Percentiles rank a stretch among this genome's conserved stretches.
Evolutionary conservation across 1,140 invertebrate species (phyloP).

Genomic region (Neelides sp.): DNA sequence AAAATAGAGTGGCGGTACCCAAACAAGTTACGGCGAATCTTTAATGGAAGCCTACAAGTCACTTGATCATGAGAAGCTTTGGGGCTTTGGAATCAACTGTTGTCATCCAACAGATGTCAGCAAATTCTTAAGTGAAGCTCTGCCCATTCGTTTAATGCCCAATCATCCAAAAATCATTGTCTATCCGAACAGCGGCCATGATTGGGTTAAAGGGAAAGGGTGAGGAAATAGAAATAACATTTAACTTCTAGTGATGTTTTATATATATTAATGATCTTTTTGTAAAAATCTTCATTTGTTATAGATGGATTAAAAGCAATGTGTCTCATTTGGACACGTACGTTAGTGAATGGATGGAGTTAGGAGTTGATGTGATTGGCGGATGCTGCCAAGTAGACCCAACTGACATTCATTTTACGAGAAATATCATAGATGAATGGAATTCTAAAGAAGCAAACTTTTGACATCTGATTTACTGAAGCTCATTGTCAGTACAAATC

Average conservation of each 20-base stretch:
- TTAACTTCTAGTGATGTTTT: background rate
- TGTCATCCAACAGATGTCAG: constrained; percentile 48
- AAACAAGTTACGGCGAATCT: constrained; percentile 48
- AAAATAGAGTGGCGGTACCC: constrained; percentile 32
- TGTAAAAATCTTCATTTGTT: constrained; percentile 20
- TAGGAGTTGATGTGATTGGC: constrained; percentile 47
- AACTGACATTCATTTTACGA: constrained; percentile 46
- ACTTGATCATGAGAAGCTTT: constrained; percentile 51
- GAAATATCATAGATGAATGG: constrained; percentile 34
- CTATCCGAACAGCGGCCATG: constrained; percentile 61
- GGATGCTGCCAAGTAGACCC: constrained; percentile 63
- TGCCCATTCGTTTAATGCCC: constrained; percentile 35
- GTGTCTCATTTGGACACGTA: constrained; percentile 44
- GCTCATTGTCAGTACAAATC: no score
- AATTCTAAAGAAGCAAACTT: no score
- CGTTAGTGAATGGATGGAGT: constrained; percentile 52
- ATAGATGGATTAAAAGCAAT: constrained; percentile 46
- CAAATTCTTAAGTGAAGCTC: constrained; percentile 44
- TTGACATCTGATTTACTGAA: no score
- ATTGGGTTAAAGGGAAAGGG: constrained; percentile 42
- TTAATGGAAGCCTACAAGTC: constrained; percentile 48
- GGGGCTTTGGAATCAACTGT: constrained; percentile 78
- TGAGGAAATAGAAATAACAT: constrained; percentile 18
- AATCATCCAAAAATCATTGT: constrained; percentile 45
- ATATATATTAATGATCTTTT: background rate